phyloP scores from a whole-genome alignment of 2,113 vertebrate genomes.

The Andinoacara biseriatus region DNA sequence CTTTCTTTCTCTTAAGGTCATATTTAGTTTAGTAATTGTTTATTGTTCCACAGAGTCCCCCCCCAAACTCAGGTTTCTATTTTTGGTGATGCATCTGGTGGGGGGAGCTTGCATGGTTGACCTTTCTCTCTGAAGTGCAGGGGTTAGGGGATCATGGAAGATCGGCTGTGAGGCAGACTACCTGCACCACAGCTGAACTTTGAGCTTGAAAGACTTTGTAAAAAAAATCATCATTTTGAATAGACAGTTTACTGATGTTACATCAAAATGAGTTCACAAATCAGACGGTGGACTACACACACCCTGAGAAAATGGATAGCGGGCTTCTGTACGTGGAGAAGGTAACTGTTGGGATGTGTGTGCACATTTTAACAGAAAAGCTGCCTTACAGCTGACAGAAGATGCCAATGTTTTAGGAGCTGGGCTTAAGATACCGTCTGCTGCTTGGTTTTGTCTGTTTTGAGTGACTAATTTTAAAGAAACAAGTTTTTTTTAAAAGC shows the following conservation, averaged over 20 bases:
- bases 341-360: background rate
- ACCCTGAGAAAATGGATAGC: background rate
- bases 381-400: background rate
- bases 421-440: background rate
- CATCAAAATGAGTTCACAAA: background rate
- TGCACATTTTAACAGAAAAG: background rate
- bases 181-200: constrained; percentile 26
- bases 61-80: constrained; percentile 59
- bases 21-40: constrained; percentile 64
- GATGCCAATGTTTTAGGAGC: background rate
- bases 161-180: constrained; percentile 21
- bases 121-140: constrained; percentile 52
- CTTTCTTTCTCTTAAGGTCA: constrained; percentile 35
- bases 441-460: background rate
- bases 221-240: background rate
- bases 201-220: background rate
- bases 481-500: background rate
- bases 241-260: background rate
- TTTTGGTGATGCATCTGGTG: constrained; percentile 65
- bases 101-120: constrained; percentile 38
- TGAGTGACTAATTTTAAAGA: background rate
- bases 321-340: background rate
- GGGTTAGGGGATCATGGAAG: constrained; percentile 35
- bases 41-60: constrained; percentile 57
- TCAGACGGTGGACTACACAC: background rate